These are phyloP conservation scores for Platycnemis pennipes DNA, from an alignment of 2,888 invertebrate species.

Conservation along the genomic window DNA sequence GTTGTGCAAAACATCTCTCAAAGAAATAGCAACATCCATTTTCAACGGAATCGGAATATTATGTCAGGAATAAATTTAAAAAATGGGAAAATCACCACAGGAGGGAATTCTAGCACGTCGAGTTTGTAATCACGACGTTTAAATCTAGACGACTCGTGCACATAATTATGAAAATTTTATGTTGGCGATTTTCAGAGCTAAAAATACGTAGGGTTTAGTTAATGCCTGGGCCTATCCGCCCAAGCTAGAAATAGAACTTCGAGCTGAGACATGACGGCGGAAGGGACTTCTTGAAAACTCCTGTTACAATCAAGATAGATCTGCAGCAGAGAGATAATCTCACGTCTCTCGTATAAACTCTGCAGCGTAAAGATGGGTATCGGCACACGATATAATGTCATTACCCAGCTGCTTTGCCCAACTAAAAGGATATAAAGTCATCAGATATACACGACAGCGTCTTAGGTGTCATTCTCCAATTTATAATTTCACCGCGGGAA, in stretches of 20 bases:
- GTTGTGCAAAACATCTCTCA: too few species aligned
- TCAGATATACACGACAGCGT: background rate
- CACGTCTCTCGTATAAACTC: background rate
- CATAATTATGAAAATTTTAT: constrained; percentile 18
- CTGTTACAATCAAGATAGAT: constrained; percentile 11
- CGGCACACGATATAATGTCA: background rate
- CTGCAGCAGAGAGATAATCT: background rate
- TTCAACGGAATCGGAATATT: background rate
- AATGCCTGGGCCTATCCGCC: constrained; percentile 8
- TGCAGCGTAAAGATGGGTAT: background rate
- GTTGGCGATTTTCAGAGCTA: background rate
- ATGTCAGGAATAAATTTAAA: background rate
- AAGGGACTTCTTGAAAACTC: background rate
- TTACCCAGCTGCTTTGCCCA: background rate
- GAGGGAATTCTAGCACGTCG: background rate
- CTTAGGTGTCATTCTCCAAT: background rate
- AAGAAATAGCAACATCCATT: background rate
- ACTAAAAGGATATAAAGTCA: background rate
- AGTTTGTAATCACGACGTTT: background rate
- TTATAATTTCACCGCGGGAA: background rate
- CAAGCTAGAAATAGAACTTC: constrained; percentile 28
- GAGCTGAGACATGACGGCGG: background rate
- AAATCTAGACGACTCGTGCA: background rate
- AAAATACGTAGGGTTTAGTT: background rate
- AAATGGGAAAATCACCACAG: background rate